Percentiles rank a stretch among this genome's conserved stretches.
Evolutionary conservation across 2,888 invertebrate genomes (phyloP).

Genomic region (Aplocera efformata): DNA sequence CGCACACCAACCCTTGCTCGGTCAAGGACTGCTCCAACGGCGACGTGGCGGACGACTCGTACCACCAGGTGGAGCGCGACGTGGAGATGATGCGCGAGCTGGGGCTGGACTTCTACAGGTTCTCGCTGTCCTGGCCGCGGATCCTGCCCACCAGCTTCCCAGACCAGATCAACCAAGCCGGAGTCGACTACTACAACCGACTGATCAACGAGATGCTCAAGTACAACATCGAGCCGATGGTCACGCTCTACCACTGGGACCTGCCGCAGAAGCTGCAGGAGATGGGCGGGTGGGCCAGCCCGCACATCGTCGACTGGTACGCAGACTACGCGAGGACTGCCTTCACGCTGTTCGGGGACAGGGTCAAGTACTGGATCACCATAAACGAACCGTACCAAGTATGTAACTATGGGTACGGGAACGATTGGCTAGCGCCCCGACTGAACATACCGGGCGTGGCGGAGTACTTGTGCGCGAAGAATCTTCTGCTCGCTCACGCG

Average conservation of each 20-base stretch:
- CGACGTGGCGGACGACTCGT: constrained; percentile 80
- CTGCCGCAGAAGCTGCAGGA: constrained; percentile 70
- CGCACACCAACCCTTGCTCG: constrained; percentile 24
- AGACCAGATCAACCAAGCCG: constrained; percentile 71
- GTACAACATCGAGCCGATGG: constrained; percentile 80
- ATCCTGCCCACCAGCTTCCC: constrained; percentile 80
- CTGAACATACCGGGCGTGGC: constrained; percentile 50
- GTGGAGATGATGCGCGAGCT: constrained; percentile 62
- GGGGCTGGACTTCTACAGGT: constrained; percentile 71
- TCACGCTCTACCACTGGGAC: constrained; percentile 77
- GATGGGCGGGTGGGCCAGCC: constrained; percentile 72
- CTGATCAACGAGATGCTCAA: constrained; percentile 76
- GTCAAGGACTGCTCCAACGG: constrained; percentile 76
- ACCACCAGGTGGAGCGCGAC: constrained; percentile 63
- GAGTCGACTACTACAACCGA: constrained; percentile 45
- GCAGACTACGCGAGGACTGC: constrained; percentile 58
- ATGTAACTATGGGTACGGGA: constrained; percentile 60
- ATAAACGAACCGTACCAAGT: constrained; percentile 72
- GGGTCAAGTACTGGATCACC: constrained; percentile 74
- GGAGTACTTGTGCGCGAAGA: constrained; percentile 66
- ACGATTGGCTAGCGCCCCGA: constrained; percentile 37
- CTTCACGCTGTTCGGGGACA: constrained; percentile 63
- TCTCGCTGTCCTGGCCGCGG: constrained; percentile 82
- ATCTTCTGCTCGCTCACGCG: constrained; percentile 75
- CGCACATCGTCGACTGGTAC: constrained; percentile 62